phyloP scores from a whole-genome alignment of 2,797 vertebrate species.

The Glossophaga mutica region DNA sequence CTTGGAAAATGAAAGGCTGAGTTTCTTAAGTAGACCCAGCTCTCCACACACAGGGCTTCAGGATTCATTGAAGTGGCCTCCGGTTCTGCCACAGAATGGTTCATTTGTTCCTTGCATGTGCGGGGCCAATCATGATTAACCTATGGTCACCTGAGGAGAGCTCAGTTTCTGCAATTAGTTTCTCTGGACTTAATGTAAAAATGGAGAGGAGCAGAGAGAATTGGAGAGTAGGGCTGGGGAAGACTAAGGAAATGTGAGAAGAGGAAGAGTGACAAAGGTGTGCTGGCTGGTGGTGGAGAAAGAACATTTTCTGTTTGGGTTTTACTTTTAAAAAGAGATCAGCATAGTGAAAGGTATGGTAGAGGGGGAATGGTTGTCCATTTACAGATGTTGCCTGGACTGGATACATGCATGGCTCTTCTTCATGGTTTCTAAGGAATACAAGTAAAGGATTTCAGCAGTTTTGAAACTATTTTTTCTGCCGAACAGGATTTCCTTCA shows the following conservation, averaged over 20 bases:
- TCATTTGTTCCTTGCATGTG: neutral
- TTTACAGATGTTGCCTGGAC: neutral
- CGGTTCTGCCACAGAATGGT: neutral
- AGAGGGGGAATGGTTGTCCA: neutral
- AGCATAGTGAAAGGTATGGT: neutral
- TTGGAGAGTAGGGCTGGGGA: neutral
- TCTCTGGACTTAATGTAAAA: neutral
- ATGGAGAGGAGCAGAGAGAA: neutral
- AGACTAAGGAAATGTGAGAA: neutral
- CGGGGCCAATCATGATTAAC: neutral
- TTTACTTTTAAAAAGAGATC: neutral
- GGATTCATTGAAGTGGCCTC: accelerated
- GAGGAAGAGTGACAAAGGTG: neutral
- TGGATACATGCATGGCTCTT: neutral
- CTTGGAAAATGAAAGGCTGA: neutral
- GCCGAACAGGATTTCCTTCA: neutral
- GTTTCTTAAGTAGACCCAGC: neutral
- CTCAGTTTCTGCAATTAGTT: neutral
- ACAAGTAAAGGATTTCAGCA: neutral
- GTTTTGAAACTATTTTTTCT: neutral
- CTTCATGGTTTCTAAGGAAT: neutral
- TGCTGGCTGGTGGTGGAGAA: neutral
- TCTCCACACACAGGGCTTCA: neutral
- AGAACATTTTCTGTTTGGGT: neutral
- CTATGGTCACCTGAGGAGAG: neutral